Evolutionary conservation across 2,113 vertebrate species (phyloP).

Genomic region (Aramus guarauna): DNA sequence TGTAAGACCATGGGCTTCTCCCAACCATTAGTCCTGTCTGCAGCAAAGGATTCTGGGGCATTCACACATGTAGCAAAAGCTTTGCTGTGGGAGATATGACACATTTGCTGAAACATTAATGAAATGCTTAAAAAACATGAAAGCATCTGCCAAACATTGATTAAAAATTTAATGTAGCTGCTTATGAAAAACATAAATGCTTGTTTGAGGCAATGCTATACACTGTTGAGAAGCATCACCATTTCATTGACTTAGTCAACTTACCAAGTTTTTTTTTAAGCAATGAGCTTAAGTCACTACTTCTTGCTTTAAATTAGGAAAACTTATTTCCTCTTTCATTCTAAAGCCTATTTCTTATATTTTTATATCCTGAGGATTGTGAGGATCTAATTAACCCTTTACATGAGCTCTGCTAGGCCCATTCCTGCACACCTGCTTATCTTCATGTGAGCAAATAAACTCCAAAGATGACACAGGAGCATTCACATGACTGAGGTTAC

Average conservation of each 20-base stretch:
- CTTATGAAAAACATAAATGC: not conserved
- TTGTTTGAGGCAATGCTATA: not conserved
- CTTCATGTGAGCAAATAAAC: not conserved
- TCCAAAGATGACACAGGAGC: not conserved
- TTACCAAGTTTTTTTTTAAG: not conserved
- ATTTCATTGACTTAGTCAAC: not conserved
- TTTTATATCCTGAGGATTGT: not conserved
- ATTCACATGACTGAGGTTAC: not conserved
- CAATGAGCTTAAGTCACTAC: not conserved
- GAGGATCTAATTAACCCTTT: not conserved
- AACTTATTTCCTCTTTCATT: not conserved
- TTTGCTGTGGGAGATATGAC: not conserved
- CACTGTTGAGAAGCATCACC: not conserved
- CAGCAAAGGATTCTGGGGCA: not conserved
- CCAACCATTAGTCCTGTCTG: no score
- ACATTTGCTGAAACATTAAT: not conserved
- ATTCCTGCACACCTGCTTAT: not conserved
- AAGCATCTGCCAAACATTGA: not conserved
- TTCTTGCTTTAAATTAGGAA: not conserved
- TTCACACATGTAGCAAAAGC: not conserved
- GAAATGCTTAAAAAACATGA: not conserved
- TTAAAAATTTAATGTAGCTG: slow-evolving; percentile 16
- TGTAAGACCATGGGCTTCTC: not conserved
- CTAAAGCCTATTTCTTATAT: not conserved
- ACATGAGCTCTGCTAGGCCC: not conserved